These are phyloP conservation scores for Garrulus glandarius DNA, from an alignment of 2,797 vertebrate species.

Conservation along the genomic window DNA sequence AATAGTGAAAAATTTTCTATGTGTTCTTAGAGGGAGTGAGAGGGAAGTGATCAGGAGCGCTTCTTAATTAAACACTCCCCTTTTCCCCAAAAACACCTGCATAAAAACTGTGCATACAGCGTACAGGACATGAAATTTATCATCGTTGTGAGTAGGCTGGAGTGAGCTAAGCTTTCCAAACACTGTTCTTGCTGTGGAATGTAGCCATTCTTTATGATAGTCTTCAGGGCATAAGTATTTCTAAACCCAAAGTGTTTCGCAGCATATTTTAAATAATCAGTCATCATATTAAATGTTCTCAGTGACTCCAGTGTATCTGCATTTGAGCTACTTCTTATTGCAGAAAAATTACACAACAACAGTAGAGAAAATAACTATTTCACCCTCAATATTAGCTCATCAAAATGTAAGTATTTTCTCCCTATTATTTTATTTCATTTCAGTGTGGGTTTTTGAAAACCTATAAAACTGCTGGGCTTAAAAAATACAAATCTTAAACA, in stretches of 20 bases:
- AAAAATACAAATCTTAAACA: background rate
- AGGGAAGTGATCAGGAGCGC: background rate
- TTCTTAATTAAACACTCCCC: background rate
- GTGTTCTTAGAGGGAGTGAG: background rate
- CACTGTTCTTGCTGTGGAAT: constrained; percentile 75
- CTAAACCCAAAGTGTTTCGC: constrained; percentile 76
- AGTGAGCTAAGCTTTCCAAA: constrained; percentile 51
- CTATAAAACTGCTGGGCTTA: background rate
- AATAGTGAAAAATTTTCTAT: background rate
- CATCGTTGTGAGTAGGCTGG: constrained; percentile 6
- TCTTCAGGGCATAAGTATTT: constrained; percentile 76
- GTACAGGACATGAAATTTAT: background rate
- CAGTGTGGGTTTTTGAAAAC: background rate
- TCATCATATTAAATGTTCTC: constrained; percentile 70
- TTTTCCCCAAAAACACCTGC: constrained; percentile 1
- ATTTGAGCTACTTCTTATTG: constrained; percentile 72
- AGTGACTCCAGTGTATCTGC: constrained; percentile 67
- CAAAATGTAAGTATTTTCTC: background rate
- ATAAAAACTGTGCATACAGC: background rate
- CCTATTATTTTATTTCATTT: background rate
- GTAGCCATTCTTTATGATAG: constrained; percentile 73
- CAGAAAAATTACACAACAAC: constrained; percentile 38
- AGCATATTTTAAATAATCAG: constrained; percentile 74
- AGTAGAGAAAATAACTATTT: constrained; percentile 59
- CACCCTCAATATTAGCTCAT: background rate